Percentiles rank a stretch among this genome's conserved stretches.
phyloP scores from a whole-genome alignment of 2,888 invertebrate species.

The Embidobia sp. region DNA sequence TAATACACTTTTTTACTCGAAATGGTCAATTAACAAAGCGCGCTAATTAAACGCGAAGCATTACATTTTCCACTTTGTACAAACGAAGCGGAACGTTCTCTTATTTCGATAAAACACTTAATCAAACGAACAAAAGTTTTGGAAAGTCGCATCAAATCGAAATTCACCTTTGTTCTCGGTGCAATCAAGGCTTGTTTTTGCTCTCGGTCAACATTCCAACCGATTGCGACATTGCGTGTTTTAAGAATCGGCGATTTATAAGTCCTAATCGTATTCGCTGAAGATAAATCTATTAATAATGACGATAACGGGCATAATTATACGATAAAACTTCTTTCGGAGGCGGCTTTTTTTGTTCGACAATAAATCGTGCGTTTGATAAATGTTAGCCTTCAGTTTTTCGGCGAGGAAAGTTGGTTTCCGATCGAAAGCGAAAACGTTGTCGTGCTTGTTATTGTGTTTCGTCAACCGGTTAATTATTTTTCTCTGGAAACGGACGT shows the following conservation, averaged over 20 bases:
- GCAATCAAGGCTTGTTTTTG: slow-evolving; percentile 4
- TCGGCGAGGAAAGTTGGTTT: too few species aligned
- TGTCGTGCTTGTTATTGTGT: too few species aligned
- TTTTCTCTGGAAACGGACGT: neutral
- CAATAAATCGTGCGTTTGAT: too few species aligned
- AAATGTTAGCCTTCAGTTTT: too few species aligned
- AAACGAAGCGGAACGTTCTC: too few species aligned
- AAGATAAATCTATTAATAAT: slow-evolving; percentile 11
- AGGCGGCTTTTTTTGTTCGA: neutral
- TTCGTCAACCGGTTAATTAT: too few species aligned
- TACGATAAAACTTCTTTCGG: neutral
- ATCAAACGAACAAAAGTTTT: neutral
- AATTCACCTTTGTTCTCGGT: neutral
- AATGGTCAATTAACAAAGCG: too few species aligned
- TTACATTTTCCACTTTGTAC: too few species aligned
- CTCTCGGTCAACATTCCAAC: neutral
- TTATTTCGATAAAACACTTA: too few species aligned
- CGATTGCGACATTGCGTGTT: slow-evolving; percentile 12
- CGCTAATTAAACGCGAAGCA: too few species aligned
- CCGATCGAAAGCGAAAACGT: neutral
- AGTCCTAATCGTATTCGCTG: neutral
- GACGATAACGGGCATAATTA: neutral
- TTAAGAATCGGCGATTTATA: slow-evolving; percentile 4
- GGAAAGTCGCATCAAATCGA: neutral
- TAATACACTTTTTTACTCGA: too few species aligned